phyloP scores from a whole-genome alignment of 2,888 invertebrate species.

The Thecocarcelia acutangulata region DNA sequence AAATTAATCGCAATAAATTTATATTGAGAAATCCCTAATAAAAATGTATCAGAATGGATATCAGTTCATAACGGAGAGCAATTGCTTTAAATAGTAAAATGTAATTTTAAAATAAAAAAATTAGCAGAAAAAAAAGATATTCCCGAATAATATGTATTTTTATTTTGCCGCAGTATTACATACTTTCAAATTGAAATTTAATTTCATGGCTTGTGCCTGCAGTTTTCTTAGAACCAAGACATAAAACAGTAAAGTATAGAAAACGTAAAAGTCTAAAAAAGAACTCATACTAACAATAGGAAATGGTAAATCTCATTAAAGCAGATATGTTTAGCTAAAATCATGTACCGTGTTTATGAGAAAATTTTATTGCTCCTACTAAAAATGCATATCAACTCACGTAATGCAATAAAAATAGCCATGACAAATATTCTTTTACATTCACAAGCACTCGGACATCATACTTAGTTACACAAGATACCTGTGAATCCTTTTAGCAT shows the following conservation, averaged over 20 bases:
- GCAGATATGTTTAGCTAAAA: slow-evolving; percentile 53
- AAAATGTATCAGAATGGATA: too few relatives aligned
- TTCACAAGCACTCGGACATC: slow-evolving; percentile 8
- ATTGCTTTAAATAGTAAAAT: too few relatives aligned
- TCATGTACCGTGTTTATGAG: slow-evolving; percentile 61
- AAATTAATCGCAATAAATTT: too few relatives aligned
- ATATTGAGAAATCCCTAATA: too few relatives aligned
- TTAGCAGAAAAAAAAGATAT: background rate
- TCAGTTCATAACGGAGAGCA: too few relatives aligned
- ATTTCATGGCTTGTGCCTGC: slow-evolving; percentile 30
- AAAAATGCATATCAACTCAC: slow-evolving; percentile 52
- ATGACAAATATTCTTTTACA: slow-evolving; percentile 37
- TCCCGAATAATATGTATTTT: background rate
- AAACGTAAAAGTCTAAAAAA: slow-evolving; percentile 13
- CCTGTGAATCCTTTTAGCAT: slow-evolving; percentile 51
- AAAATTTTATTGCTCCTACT: slow-evolving; percentile 58
- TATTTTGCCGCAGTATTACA: background rate
- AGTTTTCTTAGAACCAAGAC: background rate
- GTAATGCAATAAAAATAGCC: slow-evolving; percentile 41
- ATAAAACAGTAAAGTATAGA: slow-evolving; percentile 17
- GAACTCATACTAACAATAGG: slow-evolving; percentile 36
- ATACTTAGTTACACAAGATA: slow-evolving; percentile 24
- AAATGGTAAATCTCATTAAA: slow-evolving; percentile 57
- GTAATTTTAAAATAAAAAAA: too few relatives aligned
- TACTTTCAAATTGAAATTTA: background rate